phyloP scores from a whole-genome alignment of 2,113 vertebrate species.

The Callaeas wilsoni region DNA sequence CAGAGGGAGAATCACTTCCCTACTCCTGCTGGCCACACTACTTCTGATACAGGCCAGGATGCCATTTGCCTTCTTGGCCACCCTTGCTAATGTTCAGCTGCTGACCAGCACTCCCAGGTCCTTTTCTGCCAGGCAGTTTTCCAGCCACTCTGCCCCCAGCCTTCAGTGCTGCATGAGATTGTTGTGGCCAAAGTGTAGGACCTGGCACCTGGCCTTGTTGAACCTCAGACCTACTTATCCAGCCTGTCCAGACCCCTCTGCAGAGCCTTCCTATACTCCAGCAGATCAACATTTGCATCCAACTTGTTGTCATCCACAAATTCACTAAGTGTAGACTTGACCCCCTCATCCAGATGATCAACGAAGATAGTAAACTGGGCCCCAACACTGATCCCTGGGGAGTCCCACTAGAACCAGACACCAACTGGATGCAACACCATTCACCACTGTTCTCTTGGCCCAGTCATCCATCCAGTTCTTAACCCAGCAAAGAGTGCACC shows the following conservation, averaged over 20 bases:
- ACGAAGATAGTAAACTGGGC: not conserved
- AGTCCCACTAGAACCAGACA: not conserved
- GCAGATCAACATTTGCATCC: not conserved
- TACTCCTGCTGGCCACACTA: not conserved
- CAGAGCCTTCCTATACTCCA: not conserved
- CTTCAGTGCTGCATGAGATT: rapidly evolving
- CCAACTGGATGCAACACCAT: not conserved
- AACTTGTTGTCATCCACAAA: not conserved
- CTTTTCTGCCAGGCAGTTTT: not conserved
- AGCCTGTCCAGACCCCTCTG: not conserved
- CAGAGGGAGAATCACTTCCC: not conserved
- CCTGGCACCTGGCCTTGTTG: not conserved
- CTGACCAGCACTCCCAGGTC: not conserved
- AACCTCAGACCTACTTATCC: not conserved
- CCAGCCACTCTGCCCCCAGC: not conserved
- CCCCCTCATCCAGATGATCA: not conserved
- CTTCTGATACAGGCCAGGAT: not conserved
- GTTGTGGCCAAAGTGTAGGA: not conserved
- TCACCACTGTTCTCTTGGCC: not conserved
- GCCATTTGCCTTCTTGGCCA: not conserved
- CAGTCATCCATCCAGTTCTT: not conserved
- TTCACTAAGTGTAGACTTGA: not conserved
- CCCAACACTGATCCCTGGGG: not conserved
- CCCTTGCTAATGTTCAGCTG: not conserved
- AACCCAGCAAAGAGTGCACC: not conserved